Evolutionary conservation across 2,888 invertebrate genomes (phyloP).

Genomic region (Cantharis nigra): DNA sequence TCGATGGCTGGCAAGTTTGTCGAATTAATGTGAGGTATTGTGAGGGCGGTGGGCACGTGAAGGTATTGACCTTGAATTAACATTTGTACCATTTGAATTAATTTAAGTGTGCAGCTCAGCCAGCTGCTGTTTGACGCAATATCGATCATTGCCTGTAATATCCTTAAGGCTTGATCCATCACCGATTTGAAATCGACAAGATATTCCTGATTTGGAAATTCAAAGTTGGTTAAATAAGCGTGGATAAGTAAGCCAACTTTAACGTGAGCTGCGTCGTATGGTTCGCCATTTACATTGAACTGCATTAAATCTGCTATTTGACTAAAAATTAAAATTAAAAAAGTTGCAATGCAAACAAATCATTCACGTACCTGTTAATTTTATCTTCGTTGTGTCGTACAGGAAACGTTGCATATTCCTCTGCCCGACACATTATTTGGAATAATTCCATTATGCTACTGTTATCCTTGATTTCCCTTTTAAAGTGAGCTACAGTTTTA

Average conservation of each 20-base stretch:
- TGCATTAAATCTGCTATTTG: conserved; percentile 81
- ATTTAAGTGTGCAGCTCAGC: conserved; percentile 77
- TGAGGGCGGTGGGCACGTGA: conserved; percentile 73
- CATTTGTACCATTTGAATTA: conserved; percentile 85
- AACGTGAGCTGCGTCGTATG: conserved; percentile 89
- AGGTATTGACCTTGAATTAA: conserved; percentile 90
- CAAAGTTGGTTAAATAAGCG: conserved; percentile 85
- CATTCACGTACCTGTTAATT: conserved; percentile 74
- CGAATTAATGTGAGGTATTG: conserved; percentile 75
- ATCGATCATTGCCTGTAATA: conserved; percentile 97
- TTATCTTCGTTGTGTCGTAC: conserved; percentile 98
- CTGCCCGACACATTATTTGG: conserved; percentile 77
- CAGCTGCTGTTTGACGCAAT: conserved; percentile 89
- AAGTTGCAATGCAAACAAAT: not conserved
- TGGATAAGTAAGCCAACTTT: conserved; percentile 94
- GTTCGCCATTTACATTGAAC: conserved; percentile 68
- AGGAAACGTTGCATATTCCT: conserved; percentile 92
- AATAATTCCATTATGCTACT: conserved; percentile 75
- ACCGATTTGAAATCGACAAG: conserved; percentile 95
- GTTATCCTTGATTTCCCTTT: conserved; percentile 66
- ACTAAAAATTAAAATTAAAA: conserved; percentile 56
- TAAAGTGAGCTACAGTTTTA: conserved; percentile 86
- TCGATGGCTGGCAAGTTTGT: conserved; percentile 66
- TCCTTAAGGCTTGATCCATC: conserved; percentile 93
- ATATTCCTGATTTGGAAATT: conserved; percentile 91